phyloP scores from a whole-genome alignment of 2,113 vertebrate genomes.

The Lampris megalopsis region DNA sequence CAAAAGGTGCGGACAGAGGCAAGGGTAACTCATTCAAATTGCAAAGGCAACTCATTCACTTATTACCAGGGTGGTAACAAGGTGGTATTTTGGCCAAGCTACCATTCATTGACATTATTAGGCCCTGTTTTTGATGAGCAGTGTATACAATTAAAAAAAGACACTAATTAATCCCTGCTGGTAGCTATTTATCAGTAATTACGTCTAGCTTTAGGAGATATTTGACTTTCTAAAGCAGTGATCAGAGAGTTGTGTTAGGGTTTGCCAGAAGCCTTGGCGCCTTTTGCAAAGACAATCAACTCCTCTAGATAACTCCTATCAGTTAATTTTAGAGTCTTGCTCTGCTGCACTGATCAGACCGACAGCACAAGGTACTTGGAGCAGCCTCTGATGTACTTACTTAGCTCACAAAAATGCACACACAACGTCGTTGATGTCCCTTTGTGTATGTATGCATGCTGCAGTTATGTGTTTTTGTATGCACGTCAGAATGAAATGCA shows the following conservation, averaged over 20 bases:
- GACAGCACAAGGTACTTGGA: not conserved
- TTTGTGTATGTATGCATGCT: conserved; percentile 7
- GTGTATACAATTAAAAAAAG: conserved; percentile 11
- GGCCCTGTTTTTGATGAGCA: conserved; percentile 22
- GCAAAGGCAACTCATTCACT: no score
- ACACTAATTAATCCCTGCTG: conserved; percentile 34
- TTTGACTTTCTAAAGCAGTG: conserved; percentile 26
- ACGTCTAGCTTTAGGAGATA: not conserved
- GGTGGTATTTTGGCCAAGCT: conserved; percentile 26
- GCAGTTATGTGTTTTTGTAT: not conserved
- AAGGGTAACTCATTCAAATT: no score
- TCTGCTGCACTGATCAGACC: not conserved
- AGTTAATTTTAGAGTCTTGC: conserved; percentile 15
- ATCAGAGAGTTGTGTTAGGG: conserved; percentile 15
- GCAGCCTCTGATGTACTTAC: not conserved
- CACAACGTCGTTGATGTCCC: not conserved
- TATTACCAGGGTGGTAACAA: conserved; percentile 23
- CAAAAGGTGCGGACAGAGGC: no score
- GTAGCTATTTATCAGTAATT: conserved; percentile 13
- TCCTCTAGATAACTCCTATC: conserved; percentile 22
- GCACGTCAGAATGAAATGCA: not conserved
- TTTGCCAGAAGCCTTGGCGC: conserved; percentile 11
- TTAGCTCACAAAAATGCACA: not conserved
- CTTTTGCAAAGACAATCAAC: conserved; percentile 41
- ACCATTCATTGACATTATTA: conserved; percentile 29